phyloP scores from a whole-genome alignment of 2,797 vertebrate genomes.

The Sebastes aleutianus region DNA sequence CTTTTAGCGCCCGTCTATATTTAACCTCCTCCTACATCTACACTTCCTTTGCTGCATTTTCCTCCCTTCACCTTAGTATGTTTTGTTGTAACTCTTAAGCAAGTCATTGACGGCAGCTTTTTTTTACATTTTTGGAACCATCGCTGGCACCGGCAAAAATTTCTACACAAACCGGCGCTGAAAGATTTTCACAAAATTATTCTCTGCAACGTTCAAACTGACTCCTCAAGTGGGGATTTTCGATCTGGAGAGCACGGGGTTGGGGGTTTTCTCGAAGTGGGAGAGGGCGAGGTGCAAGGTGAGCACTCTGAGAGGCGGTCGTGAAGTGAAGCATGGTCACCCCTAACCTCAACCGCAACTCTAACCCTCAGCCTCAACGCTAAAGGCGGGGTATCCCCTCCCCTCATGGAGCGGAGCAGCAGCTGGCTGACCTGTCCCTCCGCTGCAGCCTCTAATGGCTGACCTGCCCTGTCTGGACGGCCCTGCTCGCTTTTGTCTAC shows the following conservation, averaged over 20 bases:
- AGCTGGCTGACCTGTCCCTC: conserved; percentile 91
- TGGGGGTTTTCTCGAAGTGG: not conserved
- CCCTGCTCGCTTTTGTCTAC: conserved; percentile 91
- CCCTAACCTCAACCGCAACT: conserved; percentile 52
- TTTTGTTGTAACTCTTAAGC: not conserved
- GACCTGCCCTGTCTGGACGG: conserved; percentile 91
- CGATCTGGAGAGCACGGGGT: not conserved
- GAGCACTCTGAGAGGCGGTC: conserved; percentile 64
- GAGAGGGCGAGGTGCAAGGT: conserved; percentile 38
- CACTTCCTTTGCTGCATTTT: conserved; percentile 44
- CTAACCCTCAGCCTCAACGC: conserved; percentile 52
- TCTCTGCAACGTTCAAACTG: conserved; percentile 6
- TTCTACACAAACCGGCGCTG: not conserved
- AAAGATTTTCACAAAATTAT: not conserved
- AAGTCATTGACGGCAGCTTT: not conserved
- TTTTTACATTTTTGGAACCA: not conserved
- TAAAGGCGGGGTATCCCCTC: conserved; percentile 39
- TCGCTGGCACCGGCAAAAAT: not conserved
- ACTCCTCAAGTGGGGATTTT: not conserved
- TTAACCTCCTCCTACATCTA: conserved; percentile 49
- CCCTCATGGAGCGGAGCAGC: conserved; percentile 74
- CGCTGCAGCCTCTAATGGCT: conserved; percentile 85
- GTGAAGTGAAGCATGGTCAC: conserved; percentile 76
- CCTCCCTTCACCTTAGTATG: not conserved
- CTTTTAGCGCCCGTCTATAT: conserved; percentile 53